phyloP scores from a whole-genome alignment of 2,113 vertebrate species.

The Pampusana beccarii region DNA sequence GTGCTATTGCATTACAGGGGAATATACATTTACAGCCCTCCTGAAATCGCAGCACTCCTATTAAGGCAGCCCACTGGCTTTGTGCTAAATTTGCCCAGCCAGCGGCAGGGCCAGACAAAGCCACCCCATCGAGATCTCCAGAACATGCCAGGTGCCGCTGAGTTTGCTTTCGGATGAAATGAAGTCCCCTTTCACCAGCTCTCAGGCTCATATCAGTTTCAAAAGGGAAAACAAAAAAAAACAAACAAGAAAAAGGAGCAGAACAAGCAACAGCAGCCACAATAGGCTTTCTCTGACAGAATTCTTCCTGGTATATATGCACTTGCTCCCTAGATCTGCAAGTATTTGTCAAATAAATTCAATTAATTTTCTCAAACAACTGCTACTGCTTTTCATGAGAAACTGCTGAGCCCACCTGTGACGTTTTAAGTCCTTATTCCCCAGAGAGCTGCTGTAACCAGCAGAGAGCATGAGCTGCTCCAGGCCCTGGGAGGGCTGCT shows the following conservation, averaged over 20 bases:
- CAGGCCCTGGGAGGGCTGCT: neutral
- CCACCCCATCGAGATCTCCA: neutral
- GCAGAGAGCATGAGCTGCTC: neutral
- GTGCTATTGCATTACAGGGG: conserved; percentile 16
- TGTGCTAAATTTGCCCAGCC: conserved; percentile 44
- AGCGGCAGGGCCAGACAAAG: neutral
- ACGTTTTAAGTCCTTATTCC: neutral
- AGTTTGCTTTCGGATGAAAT: conserved; percentile 3
- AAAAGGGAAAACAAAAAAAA: neutral
- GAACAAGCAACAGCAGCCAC: neutral
- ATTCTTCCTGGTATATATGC: neutral
- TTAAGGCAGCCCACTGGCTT: conserved; percentile 8
- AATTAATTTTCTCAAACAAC: conserved; percentile 2
- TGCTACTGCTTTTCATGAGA: neutral
- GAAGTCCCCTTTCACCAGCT: neutral
- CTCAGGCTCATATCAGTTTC: neutral
- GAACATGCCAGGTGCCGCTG: neutral
- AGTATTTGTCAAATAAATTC: conserved; percentile 21
- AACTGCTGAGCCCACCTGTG: neutral
- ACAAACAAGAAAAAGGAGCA: neutral
- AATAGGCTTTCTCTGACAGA: conserved; percentile 6
- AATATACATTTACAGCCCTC: conserved; percentile 14
- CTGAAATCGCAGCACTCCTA: neutral
- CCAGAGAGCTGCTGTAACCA: neutral
- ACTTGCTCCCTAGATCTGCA: conserved; percentile 12